Evolutionary conservation across 2,113 vertebrate genomes (phyloP), one percentile per base, ranked within the genome.

Genomic region (Percopsis transmontana): DNA sequence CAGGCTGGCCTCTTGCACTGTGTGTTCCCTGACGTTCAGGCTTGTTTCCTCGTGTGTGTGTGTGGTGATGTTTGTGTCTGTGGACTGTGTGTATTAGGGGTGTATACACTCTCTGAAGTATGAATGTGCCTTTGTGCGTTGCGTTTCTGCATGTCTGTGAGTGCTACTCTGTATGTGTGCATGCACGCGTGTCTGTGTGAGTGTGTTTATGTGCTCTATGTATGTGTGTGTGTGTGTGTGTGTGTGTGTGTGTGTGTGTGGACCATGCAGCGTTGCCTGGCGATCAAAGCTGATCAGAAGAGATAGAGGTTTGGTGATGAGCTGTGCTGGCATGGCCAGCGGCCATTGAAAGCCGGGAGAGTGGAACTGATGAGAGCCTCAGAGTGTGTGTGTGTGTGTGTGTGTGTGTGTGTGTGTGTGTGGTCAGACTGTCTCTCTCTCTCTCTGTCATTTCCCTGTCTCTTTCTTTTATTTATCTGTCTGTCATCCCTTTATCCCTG

Each of bases 261-360:
- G 75, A n/a, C n/a, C n/a, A n/a, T n/a, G n/a, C n/a, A n/a, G 40
- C 69, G 73, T 74, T 82, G 83, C 74, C 81, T 63, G 71, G 74
- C 85, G 86, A 89, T 88, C 79, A 89, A 87, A 82, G 72, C 76
- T 77, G 73, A 87, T 87, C 79, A 79, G 78, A 77, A 23, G 16
- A 84, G 87, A 87, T 84, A 87, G 70, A 44, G 74, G 69, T 80
- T 88, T 88, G 62, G 63, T 70, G 78, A 85, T 77, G 85, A 79
- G 74, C 56, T 68, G 77, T 20, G 61, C 56, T 74, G 77, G 64
- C 71, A 67, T 77, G 62, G 86, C 89, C 80, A 70, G 74, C 64
- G 84, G 84, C 81, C 82, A 83, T 84, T 83, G 66, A 85, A 70
- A 76, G 79, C 79, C 76, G 77, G 64, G 77, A 69, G 83, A 87